Conservation (phyloP, 1,140 invertebrate genomes). For the Drosophila repletoides region DNA sequence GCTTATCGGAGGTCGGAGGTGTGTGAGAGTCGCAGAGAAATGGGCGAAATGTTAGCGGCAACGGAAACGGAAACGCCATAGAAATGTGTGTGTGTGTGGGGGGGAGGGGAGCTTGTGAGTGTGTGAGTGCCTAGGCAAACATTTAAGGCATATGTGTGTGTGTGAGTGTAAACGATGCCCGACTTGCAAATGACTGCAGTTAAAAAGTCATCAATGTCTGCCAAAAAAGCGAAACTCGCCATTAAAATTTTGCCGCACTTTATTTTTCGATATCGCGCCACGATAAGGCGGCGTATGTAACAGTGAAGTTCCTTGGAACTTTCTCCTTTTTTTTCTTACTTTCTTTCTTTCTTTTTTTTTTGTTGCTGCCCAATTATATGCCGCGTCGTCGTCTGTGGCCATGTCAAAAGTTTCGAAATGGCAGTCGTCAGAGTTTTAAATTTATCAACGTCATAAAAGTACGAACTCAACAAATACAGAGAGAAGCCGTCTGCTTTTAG, state of each 20-base stretch:
- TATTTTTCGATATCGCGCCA: conserved; percentile 45
- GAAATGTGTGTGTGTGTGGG: conserved; percentile 28
- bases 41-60: conserved; percentile 20
- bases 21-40: neutral
- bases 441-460: conserved; percentile 54
- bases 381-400: conserved; percentile 9
- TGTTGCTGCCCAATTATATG: conserved; percentile 44
- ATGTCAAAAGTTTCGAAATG: conserved; percentile 42
- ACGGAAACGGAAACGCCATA: conserved; percentile 68
- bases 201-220: conserved; percentile 80
- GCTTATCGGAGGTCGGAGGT: conserved; percentile 2
- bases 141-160: neutral
- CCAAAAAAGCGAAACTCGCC: conserved; percentile 61
- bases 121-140: conserved; percentile 33
- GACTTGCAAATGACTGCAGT: conserved; percentile 75
- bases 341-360: too few relatives aligned
- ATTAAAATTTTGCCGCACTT: conserved; percentile 71
- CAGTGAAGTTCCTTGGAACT: conserved; percentile 11
- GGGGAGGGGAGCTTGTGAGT: too few relatives aligned
- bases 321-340: neutral
- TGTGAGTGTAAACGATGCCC: conserved; percentile 37
- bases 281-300: too few relatives aligned
- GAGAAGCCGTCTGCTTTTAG: conserved; percentile 37
- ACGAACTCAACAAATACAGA: conserved; percentile 5
- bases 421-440: conserved; percentile 34